These are phyloP conservation scores for Trissolcus japonicus DNA, from an alignment of 2,888 invertebrate species.

Conservation along the genomic window DNA sequence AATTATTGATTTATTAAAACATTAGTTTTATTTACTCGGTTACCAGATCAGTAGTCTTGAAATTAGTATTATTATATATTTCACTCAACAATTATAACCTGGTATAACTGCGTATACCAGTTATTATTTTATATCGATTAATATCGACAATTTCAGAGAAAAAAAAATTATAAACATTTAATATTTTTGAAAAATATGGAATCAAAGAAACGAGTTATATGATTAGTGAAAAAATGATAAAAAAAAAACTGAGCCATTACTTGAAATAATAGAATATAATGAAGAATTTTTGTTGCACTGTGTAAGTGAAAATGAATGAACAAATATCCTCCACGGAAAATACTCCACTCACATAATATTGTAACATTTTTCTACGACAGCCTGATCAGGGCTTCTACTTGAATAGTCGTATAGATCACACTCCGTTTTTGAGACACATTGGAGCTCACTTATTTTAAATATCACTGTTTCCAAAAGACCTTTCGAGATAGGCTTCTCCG, in stretches of 20 bases:
- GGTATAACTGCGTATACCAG: too few species aligned
- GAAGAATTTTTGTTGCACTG: background rate
- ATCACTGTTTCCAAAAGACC: constrained; percentile 60
- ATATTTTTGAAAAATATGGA: too few species aligned
- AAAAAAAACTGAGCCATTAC: too few species aligned
- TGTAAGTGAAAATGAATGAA: background rate
- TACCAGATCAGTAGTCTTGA: background rate
- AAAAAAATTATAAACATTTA: too few species aligned
- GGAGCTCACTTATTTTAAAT: constrained; percentile 54
- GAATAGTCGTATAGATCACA: constrained; percentile 39
- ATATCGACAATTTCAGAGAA: too few species aligned
- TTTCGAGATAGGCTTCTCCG: constrained; percentile 69
- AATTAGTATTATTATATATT: background rate
- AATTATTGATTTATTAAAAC: background rate
- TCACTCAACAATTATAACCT: too few species aligned
- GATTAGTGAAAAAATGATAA: too few species aligned
- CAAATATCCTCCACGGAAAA: background rate
- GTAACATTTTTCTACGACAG: constrained; percentile 63
- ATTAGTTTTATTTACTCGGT: too few species aligned
- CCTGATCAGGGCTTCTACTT: constrained; percentile 34
- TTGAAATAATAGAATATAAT: too few species aligned
- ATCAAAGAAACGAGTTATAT: too few species aligned
- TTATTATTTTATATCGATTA: too few species aligned
- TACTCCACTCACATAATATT: constrained; percentile 67
- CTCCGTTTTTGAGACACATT: constrained; percentile 44